Evolutionary conservation across 1,140 invertebrate species (phyloP), one percentile per base, ranked within the genome.

Genomic region (Drosophila takahashii): DNA sequence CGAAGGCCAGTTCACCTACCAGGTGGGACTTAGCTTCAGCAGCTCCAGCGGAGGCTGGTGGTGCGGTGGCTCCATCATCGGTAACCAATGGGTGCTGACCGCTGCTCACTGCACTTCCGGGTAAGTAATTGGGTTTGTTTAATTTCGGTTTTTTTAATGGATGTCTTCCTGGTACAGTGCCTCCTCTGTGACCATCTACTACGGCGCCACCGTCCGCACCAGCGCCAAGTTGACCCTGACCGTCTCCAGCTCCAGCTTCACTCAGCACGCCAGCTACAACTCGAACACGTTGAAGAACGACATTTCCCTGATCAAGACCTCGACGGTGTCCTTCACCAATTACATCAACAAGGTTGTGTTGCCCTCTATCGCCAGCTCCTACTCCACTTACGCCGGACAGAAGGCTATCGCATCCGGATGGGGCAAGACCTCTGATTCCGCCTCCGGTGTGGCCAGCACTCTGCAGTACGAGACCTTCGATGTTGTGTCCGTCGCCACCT

Each of bases 21-120:
- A 94, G 80, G 93, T 92, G 11, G 92, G 91, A 10, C 84, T 94
- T 6, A 78, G 66, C 32, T 89, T 93, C 71, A 67, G 77, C 32
- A 91, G 78, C n/a, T 4, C 29, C 22, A 91, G 90, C 11, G 66
- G 71, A 11, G 75, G 91, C 81, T 73, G 86, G 80, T 93, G 91
- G 78, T 95, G 95, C 84, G 95, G 95, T 13, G 95, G 94, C 10
- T 94, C 94, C 47, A 71, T 95, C 48, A 93, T 95, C 32, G 91
- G 80, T 69, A 75, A 90, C 50, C 16, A 91, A 3, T 94, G 93
- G 93, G 83, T 95, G 3, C 65, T 95, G 27, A 94, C 94, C 8
- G 94, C 95, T 18, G 95, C 94, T 16, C 95, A 95, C 75, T 95
- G 95, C 74, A 73, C 70, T 41, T 45, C 15, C 45, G 66, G 77